Percentiles rank a stretch among this genome's conserved stretches.
Evolutionary conservation across 2,797 vertebrate genomes (phyloP).

Genomic region (Antrozous pallidus): DNA sequence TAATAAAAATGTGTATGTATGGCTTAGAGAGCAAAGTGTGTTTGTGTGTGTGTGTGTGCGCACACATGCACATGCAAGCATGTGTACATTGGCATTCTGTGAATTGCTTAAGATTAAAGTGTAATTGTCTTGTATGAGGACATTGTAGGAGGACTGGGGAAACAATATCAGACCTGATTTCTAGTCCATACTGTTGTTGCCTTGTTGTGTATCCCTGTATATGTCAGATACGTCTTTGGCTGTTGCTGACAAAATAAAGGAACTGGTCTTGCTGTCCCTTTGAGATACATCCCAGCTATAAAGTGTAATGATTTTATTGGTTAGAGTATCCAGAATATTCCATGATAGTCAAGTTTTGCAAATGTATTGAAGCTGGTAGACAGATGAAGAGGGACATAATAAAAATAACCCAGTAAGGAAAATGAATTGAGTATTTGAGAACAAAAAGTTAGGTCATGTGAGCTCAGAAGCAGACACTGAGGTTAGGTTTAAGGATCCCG

Average conservation of each 20-base stretch:
- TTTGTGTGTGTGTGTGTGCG: neutral
- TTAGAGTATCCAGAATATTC: neutral
- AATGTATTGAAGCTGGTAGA: neutral
- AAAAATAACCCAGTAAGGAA: neutral
- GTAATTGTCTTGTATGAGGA: neutral
- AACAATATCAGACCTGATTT: neutral
- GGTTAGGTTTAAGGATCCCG: neutral
- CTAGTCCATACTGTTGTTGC: too few relatives aligned
- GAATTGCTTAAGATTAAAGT: neutral
- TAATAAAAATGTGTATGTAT: neutral
- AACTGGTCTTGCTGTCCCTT: neutral
- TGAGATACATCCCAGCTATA: neutral
- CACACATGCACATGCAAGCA: too few relatives aligned
- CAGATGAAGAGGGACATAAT: neutral
- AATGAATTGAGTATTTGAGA: neutral
- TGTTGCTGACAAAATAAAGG: neutral
- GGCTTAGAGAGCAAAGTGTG: neutral
- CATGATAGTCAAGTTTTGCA: neutral
- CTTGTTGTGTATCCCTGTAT: neutral
- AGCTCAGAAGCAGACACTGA: neutral
- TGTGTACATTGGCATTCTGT: neutral
- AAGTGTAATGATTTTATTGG: neutral
- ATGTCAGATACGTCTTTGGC: neutral
- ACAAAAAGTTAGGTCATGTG: neutral
- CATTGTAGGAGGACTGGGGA: neutral